phyloP scores from a whole-genome alignment of 2,888 invertebrate genomes.

The Metalampra italica region DNA sequence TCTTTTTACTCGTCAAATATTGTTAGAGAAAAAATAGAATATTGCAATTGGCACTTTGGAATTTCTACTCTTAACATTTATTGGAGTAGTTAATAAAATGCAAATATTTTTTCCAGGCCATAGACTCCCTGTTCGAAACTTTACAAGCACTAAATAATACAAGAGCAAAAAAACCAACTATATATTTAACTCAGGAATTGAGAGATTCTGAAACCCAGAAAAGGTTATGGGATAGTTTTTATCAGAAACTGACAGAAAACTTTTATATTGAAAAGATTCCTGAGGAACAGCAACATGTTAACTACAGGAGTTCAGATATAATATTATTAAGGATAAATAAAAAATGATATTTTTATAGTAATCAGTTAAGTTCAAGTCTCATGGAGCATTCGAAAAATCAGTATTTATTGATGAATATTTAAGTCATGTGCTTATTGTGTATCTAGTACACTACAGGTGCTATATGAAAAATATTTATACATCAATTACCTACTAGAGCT shows the following conservation, averaged over 20 bases:
- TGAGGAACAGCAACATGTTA: conserved; percentile 77
- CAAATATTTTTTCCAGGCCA: conserved; percentile 63
- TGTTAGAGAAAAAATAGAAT: no score
- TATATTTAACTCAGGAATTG: conserved; percentile 83
- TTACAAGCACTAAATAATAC: conserved; percentile 62
- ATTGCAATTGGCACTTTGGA: no score
- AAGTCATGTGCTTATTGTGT: neutral
- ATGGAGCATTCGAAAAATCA: neutral
- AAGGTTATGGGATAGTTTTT: conserved; percentile 55
- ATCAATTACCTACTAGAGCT: no score
- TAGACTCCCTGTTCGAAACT: conserved; percentile 80
- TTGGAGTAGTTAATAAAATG: no score
- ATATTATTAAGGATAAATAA: conserved; percentile 68
- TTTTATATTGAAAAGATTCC: conserved; percentile 73
- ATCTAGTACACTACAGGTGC: no score
- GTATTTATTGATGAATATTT: neutral
- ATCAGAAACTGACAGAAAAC: conserved; percentile 45
- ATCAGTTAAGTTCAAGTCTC: conserved; percentile 19
- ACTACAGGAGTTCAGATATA: conserved; percentile 81
- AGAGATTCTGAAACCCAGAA: conserved; percentile 79
- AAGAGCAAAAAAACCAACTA: conserved; percentile 66
- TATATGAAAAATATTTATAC: no score
- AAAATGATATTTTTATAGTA: conserved; percentile 41
- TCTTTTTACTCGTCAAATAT: no score
- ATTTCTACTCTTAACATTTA: no score